A percentile compares a stretch with the other conserved stretches of the same genome.
Evolutionary conservation across 2,888 invertebrate genomes (phyloP).

Genomic region (Ephialtes manifestator): DNA sequence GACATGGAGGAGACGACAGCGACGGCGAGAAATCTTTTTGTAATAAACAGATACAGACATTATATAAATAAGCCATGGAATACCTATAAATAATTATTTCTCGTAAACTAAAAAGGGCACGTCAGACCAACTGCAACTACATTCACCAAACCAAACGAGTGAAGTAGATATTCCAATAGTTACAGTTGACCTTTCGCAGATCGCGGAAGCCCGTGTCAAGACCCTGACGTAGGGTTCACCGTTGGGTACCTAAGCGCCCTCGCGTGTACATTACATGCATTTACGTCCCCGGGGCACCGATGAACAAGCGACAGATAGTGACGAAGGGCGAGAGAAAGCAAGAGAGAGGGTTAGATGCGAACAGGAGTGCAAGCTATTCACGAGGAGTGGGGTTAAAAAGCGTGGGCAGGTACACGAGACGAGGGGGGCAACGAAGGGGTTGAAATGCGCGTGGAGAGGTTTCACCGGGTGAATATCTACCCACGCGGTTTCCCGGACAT

Average conservation of each 20-base stretch:
- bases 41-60: too few species aligned
- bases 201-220: conserved; percentile 62
- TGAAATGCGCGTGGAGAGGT: conserved; percentile 57
- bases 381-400: conserved; percentile 56
- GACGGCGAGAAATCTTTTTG: too few species aligned
- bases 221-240: conserved; percentile 51
- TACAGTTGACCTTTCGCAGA: conserved; percentile 58
- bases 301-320: not conserved
- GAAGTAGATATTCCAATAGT: not conserved
- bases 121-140: too few species aligned
- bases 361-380: conserved; percentile 36
- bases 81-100: not conserved
- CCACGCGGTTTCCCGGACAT: conserved; percentile 80
- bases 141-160: conserved; percentile 30
- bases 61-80: too few species aligned
- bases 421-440: conserved; percentile 46
- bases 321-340: not conserved
- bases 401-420: conserved; percentile 59
- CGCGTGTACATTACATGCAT: conserved; percentile 1
- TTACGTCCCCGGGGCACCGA: not conserved
- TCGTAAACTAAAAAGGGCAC: not conserved
- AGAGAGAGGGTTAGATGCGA: conserved; percentile 20
- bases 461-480: conserved; percentile 77
- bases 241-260: conserved; percentile 23
- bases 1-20: too few species aligned